These are phyloP conservation scores for Chrysoperla carnea DNA, from an alignment of 1,140 invertebrate genomes.

Conservation along the genomic window DNA sequence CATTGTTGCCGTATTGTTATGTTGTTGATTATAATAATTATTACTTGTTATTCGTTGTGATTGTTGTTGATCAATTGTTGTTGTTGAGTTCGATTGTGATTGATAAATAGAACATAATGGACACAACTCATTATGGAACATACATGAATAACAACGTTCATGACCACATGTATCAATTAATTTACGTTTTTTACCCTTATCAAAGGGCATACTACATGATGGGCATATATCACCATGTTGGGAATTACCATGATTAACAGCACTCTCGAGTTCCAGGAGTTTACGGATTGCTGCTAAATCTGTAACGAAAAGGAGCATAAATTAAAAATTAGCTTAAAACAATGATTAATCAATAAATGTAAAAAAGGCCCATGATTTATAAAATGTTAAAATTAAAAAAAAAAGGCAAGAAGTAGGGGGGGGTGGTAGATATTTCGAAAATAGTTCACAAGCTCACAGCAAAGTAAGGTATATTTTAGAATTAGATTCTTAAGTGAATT, in stretches of 20 bases:
- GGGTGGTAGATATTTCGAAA: no score
- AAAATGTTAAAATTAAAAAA: no score
- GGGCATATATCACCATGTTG: slow-evolving; percentile 30
- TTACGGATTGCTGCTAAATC: slow-evolving; percentile 56
- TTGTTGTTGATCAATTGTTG: no score
- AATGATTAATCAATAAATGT: neutral
- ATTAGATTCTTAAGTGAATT: no score
- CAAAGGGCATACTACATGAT: slow-evolving; percentile 80
- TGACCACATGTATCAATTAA: slow-evolving; percentile 88
- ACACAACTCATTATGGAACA: slow-evolving; percentile 79
- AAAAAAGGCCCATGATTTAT: no score
- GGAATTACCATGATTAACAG: slow-evolving; percentile 35
- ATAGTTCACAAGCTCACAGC: no score
- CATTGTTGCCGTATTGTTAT: no score
- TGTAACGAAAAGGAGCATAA: slow-evolving; percentile 22
- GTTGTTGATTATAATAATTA: no score
- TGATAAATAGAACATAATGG: slow-evolving; percentile 48
- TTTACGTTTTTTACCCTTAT: slow-evolving; percentile 85
- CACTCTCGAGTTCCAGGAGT: slow-evolving; percentile 41
- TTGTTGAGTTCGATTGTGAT: no score
- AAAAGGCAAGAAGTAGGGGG: no score
- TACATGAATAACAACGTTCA: slow-evolving; percentile 83
- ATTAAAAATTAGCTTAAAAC: neutral
- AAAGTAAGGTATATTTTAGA: no score
- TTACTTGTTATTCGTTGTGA: no score